Conservation (phyloP, 2,888 invertebrate species). For the Scaptodrosophila latifasciaeformis region DNA sequence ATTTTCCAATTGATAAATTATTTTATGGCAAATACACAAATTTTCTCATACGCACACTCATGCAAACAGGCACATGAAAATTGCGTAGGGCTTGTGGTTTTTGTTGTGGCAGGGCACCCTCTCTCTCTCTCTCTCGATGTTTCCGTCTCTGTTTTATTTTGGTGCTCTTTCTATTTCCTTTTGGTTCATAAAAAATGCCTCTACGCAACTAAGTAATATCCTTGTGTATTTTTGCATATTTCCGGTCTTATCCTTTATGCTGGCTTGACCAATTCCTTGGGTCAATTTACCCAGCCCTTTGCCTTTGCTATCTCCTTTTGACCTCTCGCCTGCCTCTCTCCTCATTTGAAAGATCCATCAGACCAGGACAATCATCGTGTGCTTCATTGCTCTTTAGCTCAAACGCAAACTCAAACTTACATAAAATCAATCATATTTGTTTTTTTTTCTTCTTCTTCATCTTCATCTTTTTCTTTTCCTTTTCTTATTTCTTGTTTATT, state of each 20-base stretch:
- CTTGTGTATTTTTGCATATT: constrained; percentile 52
- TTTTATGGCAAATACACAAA: constrained; percentile 66
- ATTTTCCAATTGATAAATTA: constrained; percentile 69
- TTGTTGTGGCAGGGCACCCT: constrained; percentile 31
- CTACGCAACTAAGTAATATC: constrained; percentile 46
- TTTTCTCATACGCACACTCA: constrained; percentile 53
- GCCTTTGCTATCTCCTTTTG: background rate
- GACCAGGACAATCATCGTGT: background rate
- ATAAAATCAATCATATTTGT: constrained; percentile 69
- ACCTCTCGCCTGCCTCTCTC: constrained; percentile 11
- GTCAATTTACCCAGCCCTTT: background rate
- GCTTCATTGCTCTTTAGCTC: constrained; percentile 30
- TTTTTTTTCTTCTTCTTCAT: constrained; percentile 10
- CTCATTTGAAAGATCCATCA: constrained; percentile 7
- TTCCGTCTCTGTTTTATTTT: constrained; percentile 12
- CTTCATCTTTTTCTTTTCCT: constrained; percentile 2
- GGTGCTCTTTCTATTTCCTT: constrained; percentile 22
- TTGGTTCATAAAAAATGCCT: constrained; percentile 6
- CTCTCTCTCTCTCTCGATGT: constrained; percentile 12
- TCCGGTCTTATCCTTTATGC: constrained; percentile 40
- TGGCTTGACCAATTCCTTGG: background rate
- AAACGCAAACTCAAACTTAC: constrained; percentile 44
- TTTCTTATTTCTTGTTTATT: constrained; percentile 28
- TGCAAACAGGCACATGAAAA: too few species aligned
- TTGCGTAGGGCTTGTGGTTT: constrained; percentile 16